Base-by-base conservation (phyloP, 2,113 vertebrate genomes). In the Caloenas nicobarica region DNA sequence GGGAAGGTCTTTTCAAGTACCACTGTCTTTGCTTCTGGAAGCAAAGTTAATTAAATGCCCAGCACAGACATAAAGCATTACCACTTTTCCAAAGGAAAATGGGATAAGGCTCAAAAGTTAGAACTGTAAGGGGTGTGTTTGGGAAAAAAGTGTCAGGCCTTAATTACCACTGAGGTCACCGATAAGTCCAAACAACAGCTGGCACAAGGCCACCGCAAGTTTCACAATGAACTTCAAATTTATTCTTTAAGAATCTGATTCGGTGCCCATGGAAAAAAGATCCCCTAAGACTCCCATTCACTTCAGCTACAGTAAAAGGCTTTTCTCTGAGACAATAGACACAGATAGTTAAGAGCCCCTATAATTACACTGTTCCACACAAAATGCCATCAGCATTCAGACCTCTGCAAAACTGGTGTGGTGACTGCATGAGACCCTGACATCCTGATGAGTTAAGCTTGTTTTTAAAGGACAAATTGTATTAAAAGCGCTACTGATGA, bases 81-180 rank as follows among this genome's bases (percentile, higher is more conserved):
- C 33, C 10, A 14, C 51, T 88, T 26, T 89, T 87, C 23, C 38
- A 83, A 81, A 90, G 85, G 24, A 95, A 96, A 96, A 91, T 13
- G n/a, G 46, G 71, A 86, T 86, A 91, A 78, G n/a, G 60, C 66
- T 91, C 84, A 92, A 44, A 91, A 95, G 44, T 81, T 76, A 79
- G 66, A 81, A 92, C 74, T 85, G 81, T 79, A 93, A 84, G 2
- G 57, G 81, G 48, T 40, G 72, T 93, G 87, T 89, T 94, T 50
- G 51, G 60, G 33, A 11, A 81, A 81, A 92, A 85, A 46, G 11
- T 31, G 48, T 80, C 86, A 82, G 74, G 44, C 50, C 28, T 95
- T 91, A 94, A 96, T 92, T 82, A 92, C 73, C 54, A 65, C 38
- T 69, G 81, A 89, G 84, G 81, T 92, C 93, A 91, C 44, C 13